Base-by-base conservation (phyloP, 2,797 vertebrate genomes). In the Coreius guichenoti region DNA sequence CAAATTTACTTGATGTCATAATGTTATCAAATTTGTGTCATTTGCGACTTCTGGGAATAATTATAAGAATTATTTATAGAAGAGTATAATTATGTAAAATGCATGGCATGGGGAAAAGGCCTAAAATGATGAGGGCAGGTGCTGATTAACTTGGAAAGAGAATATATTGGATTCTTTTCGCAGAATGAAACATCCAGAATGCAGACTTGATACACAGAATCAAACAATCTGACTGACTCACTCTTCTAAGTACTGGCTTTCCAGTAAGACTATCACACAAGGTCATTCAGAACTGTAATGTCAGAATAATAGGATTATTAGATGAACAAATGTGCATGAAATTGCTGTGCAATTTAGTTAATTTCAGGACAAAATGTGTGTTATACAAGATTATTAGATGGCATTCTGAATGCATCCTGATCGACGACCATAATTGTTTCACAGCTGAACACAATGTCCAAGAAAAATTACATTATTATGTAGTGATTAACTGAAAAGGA, bases 191-290 rank as follows among this genome's bases (percentile, higher is more conserved):
- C 26, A 54, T 73, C 73, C 26, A 69, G 86, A 86, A 81, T 65
- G 36, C 81, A 67, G 85, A 36, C 77, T 76, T 74, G 63, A 56
- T 74, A 54, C 81, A 86, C 80, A 72, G 88, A 85, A 87, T 83
- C 69, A 76, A 65, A 80, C 75, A 80, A 49, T 61, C 70, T 19
- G 49, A 84, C 68, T 81, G 68, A 12, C 68, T 85, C 8, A 9
- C 61, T 83, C 39, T 90, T 90, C 84, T 74, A 84, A 54, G 85
- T 86, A 89, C 17, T 61, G 26, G 63, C 61, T 84, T 88, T 86
- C 88, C 80, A 77, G 81, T 82, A 80, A 85, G 43, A 16, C n/a
- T 74, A 51, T 73, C 77, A 80, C 76, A 81, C 76, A 9, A 86
- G 83, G 85, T 83, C 49, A 74, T 33, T 54, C 54, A 68, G 70